Evolutionary conservation across 2,113 vertebrate species (phyloP).

Genomic region (Cercopithecus mona): DNA sequence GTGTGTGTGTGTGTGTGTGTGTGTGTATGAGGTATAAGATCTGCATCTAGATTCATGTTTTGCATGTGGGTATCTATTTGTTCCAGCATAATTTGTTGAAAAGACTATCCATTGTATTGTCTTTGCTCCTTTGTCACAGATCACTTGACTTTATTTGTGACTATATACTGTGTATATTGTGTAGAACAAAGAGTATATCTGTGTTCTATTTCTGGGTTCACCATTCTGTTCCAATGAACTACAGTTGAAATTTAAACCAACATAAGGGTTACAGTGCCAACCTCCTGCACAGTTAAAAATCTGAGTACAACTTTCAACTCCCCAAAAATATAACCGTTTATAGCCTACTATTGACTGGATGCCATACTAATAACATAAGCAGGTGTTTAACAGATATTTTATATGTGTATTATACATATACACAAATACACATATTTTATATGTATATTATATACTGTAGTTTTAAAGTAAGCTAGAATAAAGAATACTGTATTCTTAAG

Average conservation of each 20-base stretch:
- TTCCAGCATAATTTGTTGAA: not conserved
- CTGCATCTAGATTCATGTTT: not conserved
- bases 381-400: not conserved
- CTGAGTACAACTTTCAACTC: not conserved
- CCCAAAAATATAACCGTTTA: not conserved
- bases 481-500: not conserved
- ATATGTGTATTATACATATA: not conserved
- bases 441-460: not conserved
- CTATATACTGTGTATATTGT: not conserved
- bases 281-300: not conserved
- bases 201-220: not conserved
- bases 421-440: not conserved
- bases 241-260: not conserved
- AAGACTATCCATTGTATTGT: not conserved
- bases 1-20: not conserved
- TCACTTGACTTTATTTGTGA: not conserved
- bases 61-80: not conserved
- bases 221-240: not conserved
- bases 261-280: not conserved
- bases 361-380: not conserved
- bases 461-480: not conserved
- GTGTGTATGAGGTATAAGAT: not conserved
- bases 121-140: not conserved
- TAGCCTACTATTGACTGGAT: not conserved
- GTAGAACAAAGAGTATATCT: not conserved